These are phyloP conservation scores for Acanthococcus lagerstroemiae DNA, from an alignment of 2,888 invertebrate species.

Conservation along the genomic window DNA sequence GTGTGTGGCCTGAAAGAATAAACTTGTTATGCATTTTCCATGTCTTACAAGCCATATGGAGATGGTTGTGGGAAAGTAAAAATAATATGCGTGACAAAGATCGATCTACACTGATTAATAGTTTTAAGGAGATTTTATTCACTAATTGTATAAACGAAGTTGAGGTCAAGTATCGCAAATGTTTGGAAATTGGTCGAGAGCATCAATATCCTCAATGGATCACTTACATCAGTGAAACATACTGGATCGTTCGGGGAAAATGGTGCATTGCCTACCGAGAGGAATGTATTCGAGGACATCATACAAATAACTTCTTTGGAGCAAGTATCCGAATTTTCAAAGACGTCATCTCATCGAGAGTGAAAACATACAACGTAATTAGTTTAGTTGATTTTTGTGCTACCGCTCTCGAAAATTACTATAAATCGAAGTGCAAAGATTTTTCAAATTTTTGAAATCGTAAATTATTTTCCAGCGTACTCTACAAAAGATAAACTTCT, in stretches of 20 bases:
- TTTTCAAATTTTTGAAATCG: neutral
- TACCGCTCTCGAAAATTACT: neutral
- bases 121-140: neutral
- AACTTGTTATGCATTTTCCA: neutral
- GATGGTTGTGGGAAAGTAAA: neutral
- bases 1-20: neutral
- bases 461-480: neutral
- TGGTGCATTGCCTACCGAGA: neutral
- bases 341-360: neutral
- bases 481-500: neutral
- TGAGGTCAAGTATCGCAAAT: neutral
- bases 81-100: neutral
- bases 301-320: conserved; percentile 1
- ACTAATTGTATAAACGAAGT: neutral
- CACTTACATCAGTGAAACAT: neutral
- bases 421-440: neutral
- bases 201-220: neutral
- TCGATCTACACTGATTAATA: neutral
- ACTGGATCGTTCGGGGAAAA: neutral
- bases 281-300: neutral
- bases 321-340: neutral
- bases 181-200: neutral
- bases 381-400: neutral
- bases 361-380: conserved; percentile 3
- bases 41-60: neutral